Conservation (phyloP, 2,797 vertebrate genomes). For the Gymnodraco acuticeps region DNA sequence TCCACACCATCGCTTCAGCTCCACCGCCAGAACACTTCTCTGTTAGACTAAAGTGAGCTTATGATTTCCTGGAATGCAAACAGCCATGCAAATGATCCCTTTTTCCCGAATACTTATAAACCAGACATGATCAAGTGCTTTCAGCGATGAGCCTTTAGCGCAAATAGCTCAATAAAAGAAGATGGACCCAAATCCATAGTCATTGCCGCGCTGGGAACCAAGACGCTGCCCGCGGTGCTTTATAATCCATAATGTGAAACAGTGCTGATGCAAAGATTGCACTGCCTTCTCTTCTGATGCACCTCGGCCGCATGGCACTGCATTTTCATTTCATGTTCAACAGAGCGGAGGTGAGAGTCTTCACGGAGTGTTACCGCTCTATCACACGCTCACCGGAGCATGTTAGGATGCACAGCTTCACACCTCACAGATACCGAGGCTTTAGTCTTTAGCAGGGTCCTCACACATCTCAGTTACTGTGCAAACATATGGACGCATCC, state of each 20-base stretch:
- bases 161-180: conserved; percentile 42
- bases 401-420: conserved; percentile 27
- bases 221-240: conserved; percentile 13
- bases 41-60: conserved; percentile 13
- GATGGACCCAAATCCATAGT: conserved; percentile 11
- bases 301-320: conserved; percentile 18
- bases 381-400: conserved; percentile 51
- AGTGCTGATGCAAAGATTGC: conserved; percentile 51
- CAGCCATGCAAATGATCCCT: conserved; percentile 5
- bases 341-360: conserved; percentile 24
- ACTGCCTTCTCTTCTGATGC: conserved; percentile 12
- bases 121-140: conserved; percentile 22
- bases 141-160: conserved; percentile 21
- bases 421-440: conserved; percentile 13
- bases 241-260: conserved; percentile 37
- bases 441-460: conserved; percentile 5
- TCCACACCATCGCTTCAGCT: background rate
- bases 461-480: conserved; percentile 1
- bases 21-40: background rate
- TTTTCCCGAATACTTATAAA: conserved; percentile 1
- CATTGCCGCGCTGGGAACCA: conserved; percentile 18
- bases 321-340: conserved; percentile 41
- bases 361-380: conserved; percentile 38
- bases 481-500: conserved; percentile 1
- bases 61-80: conserved; percentile 23